Base-by-base conservation (phyloP, 2,888 invertebrate genomes). In the Cryptocheilus praepositus region DNA sequence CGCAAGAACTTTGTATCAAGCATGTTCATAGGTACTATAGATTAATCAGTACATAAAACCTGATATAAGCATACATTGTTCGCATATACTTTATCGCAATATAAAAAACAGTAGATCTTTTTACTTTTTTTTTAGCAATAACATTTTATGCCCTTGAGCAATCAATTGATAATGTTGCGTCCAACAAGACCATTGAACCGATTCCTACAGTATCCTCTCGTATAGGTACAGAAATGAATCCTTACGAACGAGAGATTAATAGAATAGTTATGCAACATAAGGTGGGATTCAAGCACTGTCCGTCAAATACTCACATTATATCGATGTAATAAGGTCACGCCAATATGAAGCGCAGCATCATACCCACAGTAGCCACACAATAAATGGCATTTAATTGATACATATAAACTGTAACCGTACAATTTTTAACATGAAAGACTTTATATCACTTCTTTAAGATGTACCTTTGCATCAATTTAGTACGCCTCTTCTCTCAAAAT, bases 61-160 rank as follows among this genome's bases (percentile, higher is more conserved):
- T 53, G 53, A 25, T 21, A 25, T 53, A 59, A 64, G 52, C 68
- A 58, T 54, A 70, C 16, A 58, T 59, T 52, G 61, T 57, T 61
- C 62, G 61, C 58, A 68, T 58, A 70, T 64, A 63, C 36, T 63
- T 65, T 79, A 77, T 76, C 79, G 77, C 77, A 77, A 73, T 66
- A 60, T 46, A 43, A 64, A 55, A 65, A 52, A 67, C 67, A 77
- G 69, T 71, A 64, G 57, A 62, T 55, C 60, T 18, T 49, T 2
- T 49, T 53, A 60, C 63, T 44, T 67, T 60, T 53, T 28, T 53
- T 19, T 59, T 58, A 36, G 63, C 64, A 77, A 66, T 45, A 64
- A 62, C 52, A 22, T 64, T 61, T 63, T 61, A 67, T 61, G 61
- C 54, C 16, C 43, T 72, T 77, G 78, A 77, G 73, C 79, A 79